Evolutionary conservation across 2,113 vertebrate species (phyloP).

Genomic region (Hippocampus mohnikei): DNA sequence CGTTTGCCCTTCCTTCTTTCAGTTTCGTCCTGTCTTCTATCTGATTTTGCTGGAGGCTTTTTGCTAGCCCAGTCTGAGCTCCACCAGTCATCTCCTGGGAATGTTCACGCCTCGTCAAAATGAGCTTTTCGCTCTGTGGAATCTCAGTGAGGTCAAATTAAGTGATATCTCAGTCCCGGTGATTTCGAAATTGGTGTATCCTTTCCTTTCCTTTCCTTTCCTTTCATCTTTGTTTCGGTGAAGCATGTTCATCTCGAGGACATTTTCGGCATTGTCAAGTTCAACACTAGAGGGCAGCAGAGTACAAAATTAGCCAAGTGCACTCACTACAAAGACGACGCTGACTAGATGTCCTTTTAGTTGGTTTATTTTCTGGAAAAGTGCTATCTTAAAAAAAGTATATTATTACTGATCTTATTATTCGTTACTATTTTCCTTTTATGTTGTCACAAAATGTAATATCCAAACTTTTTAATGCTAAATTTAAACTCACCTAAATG

Average conservation of each 20-base stretch:
- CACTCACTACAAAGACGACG: background rate
- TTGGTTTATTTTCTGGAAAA: background rate
- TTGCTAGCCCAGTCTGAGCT: conserved; percentile 1
- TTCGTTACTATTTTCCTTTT: background rate
- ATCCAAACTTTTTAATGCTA: background rate
- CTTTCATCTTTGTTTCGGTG: background rate
- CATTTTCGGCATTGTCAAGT: background rate
- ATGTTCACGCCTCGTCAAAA: background rate
- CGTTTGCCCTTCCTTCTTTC: conserved; percentile 41
- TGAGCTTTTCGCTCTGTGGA: background rate
- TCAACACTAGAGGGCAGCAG: conserved; percentile 64
- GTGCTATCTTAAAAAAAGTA: background rate
- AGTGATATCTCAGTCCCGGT: background rate
- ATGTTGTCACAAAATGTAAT: background rate
- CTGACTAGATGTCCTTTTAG: too few species aligned
- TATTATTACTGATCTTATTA: too few species aligned
- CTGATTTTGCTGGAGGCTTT: conserved; percentile 26
- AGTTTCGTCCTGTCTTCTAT: conserved; percentile 6
- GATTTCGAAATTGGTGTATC: background rate
- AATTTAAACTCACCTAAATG: background rate
- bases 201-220: background rate
- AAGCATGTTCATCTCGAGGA: too few species aligned
- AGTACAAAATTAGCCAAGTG: conserved; percentile 5
- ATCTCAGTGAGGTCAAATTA: background rate
- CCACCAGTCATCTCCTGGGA: background rate